A percentile compares a stretch with the other conserved stretches of the same genome.
Conservation (phyloP, 2,113 vertebrate genomes). For the Crotophaga sulcirostris region DNA sequence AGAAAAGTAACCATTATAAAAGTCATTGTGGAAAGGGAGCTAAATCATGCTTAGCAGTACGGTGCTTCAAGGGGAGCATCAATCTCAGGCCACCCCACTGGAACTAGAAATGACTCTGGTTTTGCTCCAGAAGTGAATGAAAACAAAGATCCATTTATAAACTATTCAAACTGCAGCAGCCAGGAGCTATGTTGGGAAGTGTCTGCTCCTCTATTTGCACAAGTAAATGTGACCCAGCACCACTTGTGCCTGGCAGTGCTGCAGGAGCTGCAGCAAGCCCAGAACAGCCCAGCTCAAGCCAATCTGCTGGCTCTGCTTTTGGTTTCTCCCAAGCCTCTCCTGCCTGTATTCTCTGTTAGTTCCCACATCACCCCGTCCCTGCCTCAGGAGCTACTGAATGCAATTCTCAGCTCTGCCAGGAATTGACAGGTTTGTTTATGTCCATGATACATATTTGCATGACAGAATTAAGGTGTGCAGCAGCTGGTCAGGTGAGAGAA, state of each 20-base stretch:
- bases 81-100: background rate
- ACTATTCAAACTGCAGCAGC: background rate
- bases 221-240: background rate
- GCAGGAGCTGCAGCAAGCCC: background rate
- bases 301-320: background rate
- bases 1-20: background rate
- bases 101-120: background rate
- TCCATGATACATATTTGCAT: fast-evolving
- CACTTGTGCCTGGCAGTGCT: background rate
- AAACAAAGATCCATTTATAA: background rate
- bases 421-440: background rate
- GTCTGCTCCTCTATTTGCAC: background rate
- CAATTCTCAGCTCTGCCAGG: background rate
- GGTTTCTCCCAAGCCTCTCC: background rate
- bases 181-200: background rate
- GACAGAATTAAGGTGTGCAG: background rate
- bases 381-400: background rate
- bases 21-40: background rate
- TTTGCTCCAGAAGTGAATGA: background rate
- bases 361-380: background rate
- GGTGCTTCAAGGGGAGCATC: background rate
- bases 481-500: background rate
- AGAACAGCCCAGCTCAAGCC: background rate
- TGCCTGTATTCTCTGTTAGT: background rate
- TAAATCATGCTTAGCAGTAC: background rate